Evolutionary conservation across 2,113 vertebrate genomes (phyloP).

Genomic region (Dunckerocampus dactyliophorus): DNA sequence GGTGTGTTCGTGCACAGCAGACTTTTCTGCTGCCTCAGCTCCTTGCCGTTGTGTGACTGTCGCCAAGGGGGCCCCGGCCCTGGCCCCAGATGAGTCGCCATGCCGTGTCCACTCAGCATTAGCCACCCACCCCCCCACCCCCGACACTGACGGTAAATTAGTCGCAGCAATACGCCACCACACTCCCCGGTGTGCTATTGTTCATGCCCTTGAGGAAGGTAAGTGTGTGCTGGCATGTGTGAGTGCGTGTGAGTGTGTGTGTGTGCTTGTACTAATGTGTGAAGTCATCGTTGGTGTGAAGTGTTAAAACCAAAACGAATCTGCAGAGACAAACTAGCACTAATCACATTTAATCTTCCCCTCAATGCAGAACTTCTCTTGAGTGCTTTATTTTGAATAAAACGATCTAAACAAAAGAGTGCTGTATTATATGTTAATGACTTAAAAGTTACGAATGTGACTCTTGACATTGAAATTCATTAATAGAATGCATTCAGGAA

Average conservation of each 20-base stretch:
- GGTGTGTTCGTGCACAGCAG: conserved; percentile 30
- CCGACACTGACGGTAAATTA: conserved; percentile 62
- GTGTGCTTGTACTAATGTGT: conserved; percentile 5
- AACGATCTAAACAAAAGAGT: background rate
- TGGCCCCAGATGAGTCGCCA: conserved; percentile 56
- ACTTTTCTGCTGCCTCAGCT: conserved; percentile 70
- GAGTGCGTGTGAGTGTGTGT: conserved; percentile 9
- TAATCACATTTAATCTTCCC: conserved; percentile 27
- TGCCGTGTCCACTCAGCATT: conserved; percentile 71
- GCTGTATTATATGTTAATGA: background rate
- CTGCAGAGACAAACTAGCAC: background rate
- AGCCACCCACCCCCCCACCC: conserved; percentile 9
- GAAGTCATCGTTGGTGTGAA: conserved; percentile 7
- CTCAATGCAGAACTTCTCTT: conserved; percentile 11
- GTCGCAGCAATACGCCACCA: conserved; percentile 63
- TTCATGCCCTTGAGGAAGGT: conserved; percentile 69
- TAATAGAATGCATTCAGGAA: background rate
- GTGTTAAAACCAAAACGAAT: conserved; percentile 23
- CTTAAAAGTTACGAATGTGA: too few relatives aligned
- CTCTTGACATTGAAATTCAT: background rate
- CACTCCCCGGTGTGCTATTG: conserved; percentile 51
- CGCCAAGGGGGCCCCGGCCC: conserved; percentile 62
- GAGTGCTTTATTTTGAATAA: background rate
- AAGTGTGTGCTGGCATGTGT: background rate
- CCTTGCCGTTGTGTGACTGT: conserved; percentile 60